Evolutionary conservation across 2,888 invertebrate species (phyloP).

Genomic region (Ochropleura leucogaster): DNA sequence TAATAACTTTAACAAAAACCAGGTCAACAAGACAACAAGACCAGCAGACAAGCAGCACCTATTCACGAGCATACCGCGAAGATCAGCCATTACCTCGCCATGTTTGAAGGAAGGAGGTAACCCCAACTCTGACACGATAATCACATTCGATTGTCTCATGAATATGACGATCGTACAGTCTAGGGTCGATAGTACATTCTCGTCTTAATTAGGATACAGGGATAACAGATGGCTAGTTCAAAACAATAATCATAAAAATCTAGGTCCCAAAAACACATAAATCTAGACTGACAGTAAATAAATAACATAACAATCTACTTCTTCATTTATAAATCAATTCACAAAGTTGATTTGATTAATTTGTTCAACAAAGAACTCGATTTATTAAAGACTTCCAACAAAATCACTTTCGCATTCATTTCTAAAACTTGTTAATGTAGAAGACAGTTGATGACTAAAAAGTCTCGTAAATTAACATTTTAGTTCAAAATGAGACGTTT

Average conservation of each 20-base stretch:
- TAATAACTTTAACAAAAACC: too few species aligned
- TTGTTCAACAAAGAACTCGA: conserved; percentile 15
- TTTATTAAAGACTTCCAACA: conserved; percentile 16
- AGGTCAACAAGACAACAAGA: too few species aligned
- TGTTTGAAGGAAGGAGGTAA: too few species aligned
- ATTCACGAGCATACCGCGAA: too few species aligned
- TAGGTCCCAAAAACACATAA: conserved; percentile 5
- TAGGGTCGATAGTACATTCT: not conserved
- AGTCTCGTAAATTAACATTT: conserved; percentile 19
- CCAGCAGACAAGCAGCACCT: too few species aligned
- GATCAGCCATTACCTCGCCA: too few species aligned
- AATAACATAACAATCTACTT: not conserved
- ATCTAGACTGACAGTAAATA: not conserved
- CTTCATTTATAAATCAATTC: conserved; percentile 1
- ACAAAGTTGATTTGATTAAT: conserved; percentile 39
- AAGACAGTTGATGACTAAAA: conserved; percentile 3
- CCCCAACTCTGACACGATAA: too few species aligned
- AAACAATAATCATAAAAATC: not conserved
- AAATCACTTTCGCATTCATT: conserved; percentile 22
- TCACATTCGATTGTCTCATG: not conserved
- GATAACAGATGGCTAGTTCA: not conserved
- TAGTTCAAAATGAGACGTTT: conserved; percentile 28
- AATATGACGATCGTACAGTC: too few species aligned
- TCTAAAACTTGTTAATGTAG: not conserved
- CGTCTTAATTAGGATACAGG: not conserved